Percentiles rank a stretch among this genome's conserved stretches.
These are phyloP conservation scores for Hippocampus guttulatus DNA, from an alignment of 2,113 vertebrate genomes.

Conservation along the genomic window DNA sequence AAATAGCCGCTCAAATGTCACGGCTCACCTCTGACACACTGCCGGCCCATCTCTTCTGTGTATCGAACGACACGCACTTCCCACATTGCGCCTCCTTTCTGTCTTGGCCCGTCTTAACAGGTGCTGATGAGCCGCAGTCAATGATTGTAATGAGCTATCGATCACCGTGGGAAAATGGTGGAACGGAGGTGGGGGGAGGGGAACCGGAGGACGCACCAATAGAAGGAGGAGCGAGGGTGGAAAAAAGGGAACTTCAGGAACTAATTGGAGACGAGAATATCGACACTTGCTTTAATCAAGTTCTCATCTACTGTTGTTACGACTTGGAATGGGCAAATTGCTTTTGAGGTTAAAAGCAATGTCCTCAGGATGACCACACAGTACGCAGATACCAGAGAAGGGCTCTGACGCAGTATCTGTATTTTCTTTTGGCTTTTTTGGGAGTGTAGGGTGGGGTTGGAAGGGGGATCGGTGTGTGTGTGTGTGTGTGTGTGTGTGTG, in stretches of 20 bases:
- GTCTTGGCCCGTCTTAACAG: slow-evolving; percentile 65
- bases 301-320: slow-evolving; percentile 48
- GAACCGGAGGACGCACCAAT: slow-evolving; percentile 60
- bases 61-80: slow-evolving; percentile 32
- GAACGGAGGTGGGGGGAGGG: slow-evolving; percentile 62
- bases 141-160: slow-evolving; percentile 76
- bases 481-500: too few species aligned
- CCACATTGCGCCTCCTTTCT: slow-evolving; percentile 44
- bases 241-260: slow-evolving; percentile 44
- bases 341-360: slow-evolving; percentile 11
- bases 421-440: slow-evolving; percentile 45
- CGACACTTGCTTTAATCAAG: slow-evolving; percentile 64
- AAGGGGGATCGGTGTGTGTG: too few species aligned
- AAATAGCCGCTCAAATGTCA: slow-evolving; percentile 40
- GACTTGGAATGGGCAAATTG: slow-evolving; percentile 25
- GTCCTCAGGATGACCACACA: slow-evolving; percentile 55
- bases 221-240: slow-evolving; percentile 24
- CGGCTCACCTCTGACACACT: slow-evolving; percentile 31
- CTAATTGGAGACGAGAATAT: slow-evolving; percentile 58
- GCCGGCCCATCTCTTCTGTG: slow-evolving; percentile 25
- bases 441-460: too few species aligned
- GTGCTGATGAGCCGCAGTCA: slow-evolving; percentile 74
- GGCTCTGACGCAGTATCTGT: slow-evolving; percentile 67
- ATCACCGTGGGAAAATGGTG: slow-evolving; percentile 74
- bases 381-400: slow-evolving; percentile 58